phyloP scores from a whole-genome alignment of 2,113 vertebrate species.

The Solenodon paradoxus region DNA sequence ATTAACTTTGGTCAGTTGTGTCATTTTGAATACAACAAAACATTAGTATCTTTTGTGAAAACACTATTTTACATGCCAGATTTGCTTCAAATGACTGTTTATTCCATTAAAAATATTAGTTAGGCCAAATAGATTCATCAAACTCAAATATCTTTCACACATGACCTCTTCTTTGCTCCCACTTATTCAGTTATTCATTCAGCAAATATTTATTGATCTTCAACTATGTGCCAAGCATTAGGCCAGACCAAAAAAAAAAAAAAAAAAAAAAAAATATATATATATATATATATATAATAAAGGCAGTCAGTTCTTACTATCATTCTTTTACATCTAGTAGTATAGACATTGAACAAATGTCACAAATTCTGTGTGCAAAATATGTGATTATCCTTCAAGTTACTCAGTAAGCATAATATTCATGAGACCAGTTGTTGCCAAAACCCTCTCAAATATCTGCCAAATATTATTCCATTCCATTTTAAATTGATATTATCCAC shows the following conservation, averaged over 20 bases:
- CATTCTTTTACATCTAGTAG: background rate
- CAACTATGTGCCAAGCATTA: background rate
- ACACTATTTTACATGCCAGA: background rate
- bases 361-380: background rate
- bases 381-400: background rate
- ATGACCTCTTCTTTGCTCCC: background rate
- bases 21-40: background rate
- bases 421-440: constrained; percentile 52
- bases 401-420: constrained; percentile 65
- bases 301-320: background rate
- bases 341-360: background rate
- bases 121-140: background rate
- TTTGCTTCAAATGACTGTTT: background rate
- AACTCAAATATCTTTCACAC: background rate
- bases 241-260: background rate
- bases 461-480: constrained; percentile 40
- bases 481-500: constrained; percentile 42
- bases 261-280: no score
- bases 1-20: background rate
- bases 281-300: no score
- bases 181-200: background rate
- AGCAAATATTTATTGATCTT: background rate
- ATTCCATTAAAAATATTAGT: background rate
- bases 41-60: background rate
- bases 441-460: constrained; percentile 22